Evolutionary conservation across 2,888 invertebrate genomes (phyloP), one percentile per base, ranked within the genome.

Genomic region (Branchellion lobata): DNA sequence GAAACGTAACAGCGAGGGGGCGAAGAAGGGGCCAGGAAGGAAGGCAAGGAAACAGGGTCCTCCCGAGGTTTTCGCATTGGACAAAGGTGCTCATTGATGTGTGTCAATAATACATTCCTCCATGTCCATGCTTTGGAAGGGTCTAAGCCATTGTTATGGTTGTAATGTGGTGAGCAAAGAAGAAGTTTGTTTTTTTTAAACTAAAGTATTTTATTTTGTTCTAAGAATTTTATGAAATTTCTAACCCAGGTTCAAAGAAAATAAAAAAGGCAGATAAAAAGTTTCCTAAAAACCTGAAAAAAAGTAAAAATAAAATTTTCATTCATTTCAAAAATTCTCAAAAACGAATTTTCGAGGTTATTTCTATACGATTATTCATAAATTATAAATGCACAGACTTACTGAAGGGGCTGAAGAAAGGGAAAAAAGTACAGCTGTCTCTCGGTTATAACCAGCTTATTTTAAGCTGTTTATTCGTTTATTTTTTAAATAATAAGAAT

Each of bases 21-120:
- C 80, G 11, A 93, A 93, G 86, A 92, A 92, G 84, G 95, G 95
- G 0, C 94, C 93, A 11, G 95, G 95, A 0, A 91, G 92, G 82
- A 96, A 95, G 88, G 90, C 94, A 0, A 92, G 92, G 83, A 96
- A 95, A 86, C 96, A 96, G 86, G 91, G 91, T 68, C 92, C 93
- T 84, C 95, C 96, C 5, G 61, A 57, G 5, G 61, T 24, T 18
- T 57, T 57, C 21, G 61, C 61, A 24, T 24, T 57, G 21, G 61
- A 57, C 5, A 57, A 57, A 57, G 24, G 61, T 57, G n/a, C n/a
- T 14, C 11, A 14, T 47, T 14, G 18, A 18, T 18, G 8, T 47
- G 47, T 47, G 8, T 47, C 18, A n/a, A n/a, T n/a, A n/a, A n/a
- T n/a, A n/a, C n/a, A n/a, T n/a, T n/a, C n/a, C n/a, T n/a, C n/a